Percentiles rank a stretch among this genome's conserved stretches.
These are phyloP conservation scores for Masticophis lateralis DNA, from an alignment of 2,797 vertebrate genomes.

Conservation along the genomic window DNA sequence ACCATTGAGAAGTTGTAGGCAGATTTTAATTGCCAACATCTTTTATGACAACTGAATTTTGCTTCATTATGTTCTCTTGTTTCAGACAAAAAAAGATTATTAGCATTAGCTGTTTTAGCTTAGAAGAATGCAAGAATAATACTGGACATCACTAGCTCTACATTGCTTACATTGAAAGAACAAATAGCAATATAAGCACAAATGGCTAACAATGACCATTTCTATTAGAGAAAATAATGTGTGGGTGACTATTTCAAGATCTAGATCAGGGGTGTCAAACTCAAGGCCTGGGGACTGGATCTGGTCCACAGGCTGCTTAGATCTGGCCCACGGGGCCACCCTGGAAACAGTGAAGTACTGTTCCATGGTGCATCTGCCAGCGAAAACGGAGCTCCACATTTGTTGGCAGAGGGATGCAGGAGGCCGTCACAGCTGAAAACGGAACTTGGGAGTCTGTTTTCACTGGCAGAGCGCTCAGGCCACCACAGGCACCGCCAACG, in stretches of 20 bases:
- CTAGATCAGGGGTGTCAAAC: too few relatives aligned
- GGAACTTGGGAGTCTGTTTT: too few relatives aligned
- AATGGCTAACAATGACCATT: not conserved
- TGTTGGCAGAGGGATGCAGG: too few relatives aligned
- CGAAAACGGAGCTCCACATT: too few relatives aligned
- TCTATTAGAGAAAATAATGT: not conserved
- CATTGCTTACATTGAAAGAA: not conserved
- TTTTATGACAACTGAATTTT: not conserved
- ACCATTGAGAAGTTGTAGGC: not conserved
- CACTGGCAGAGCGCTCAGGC: too few relatives aligned
- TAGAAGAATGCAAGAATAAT: not conserved
- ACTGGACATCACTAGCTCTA: not conserved
- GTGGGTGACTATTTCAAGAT: not conserved
- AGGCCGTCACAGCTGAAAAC: too few relatives aligned
- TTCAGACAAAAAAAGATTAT: not conserved
- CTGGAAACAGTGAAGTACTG: too few relatives aligned
- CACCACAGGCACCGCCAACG: too few relatives aligned
- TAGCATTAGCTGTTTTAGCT: not conserved
- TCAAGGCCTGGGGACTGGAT: too few relatives aligned
- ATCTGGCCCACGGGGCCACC: too few relatives aligned
- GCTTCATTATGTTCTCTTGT: not conserved
- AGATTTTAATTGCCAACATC: not conserved
- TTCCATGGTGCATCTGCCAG: too few relatives aligned
- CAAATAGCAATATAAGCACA: not conserved
- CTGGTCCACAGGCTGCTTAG: too few relatives aligned